Evolutionary conservation across 53 echinoderm and acorn worm genomes (phyloP).

Genomic region (Temnopleurus reevesii): DNA sequence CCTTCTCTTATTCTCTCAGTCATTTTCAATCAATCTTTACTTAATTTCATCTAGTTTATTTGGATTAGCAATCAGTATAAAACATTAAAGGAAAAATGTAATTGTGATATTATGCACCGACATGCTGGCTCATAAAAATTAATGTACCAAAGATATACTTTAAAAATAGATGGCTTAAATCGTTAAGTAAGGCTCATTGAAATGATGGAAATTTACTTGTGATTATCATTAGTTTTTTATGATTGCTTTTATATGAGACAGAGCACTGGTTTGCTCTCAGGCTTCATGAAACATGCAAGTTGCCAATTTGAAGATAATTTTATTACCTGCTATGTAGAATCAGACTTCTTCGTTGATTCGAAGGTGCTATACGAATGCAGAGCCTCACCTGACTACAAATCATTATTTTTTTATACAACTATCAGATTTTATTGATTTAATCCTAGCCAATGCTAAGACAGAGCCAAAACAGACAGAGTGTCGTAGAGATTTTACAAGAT

Average conservation of each 20-base stretch:
- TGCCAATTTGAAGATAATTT: not conserved
- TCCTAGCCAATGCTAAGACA: not conserved
- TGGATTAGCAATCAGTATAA: too few species aligned
- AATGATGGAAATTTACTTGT: not conserved
- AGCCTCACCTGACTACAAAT: not conserved
- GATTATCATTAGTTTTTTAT: not conserved
- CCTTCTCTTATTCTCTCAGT: not conserved
- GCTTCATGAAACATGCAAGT: not conserved
- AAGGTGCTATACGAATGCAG: not conserved
- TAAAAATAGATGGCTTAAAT: not conserved
- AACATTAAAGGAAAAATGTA: too few species aligned
- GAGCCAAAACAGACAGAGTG: not conserved
- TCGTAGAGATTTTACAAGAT: not conserved
- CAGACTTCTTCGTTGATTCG: slow-evolving; percentile 4
- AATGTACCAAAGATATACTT: not conserved
- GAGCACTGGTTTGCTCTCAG: slow-evolving; percentile 25
- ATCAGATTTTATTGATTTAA: not conserved
- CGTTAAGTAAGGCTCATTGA: not conserved
- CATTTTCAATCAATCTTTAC: not conserved
- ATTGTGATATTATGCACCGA: not conserved
- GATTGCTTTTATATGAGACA: not conserved
- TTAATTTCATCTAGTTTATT: not conserved
- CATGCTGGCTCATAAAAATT: not conserved
- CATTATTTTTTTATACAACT: slow-evolving; percentile 11
- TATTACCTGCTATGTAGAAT: not conserved